These are phyloP conservation scores for Poeciliopsis prolifica DNA, from an alignment of 2,113 vertebrate genomes.

Conservation along the genomic window DNA sequence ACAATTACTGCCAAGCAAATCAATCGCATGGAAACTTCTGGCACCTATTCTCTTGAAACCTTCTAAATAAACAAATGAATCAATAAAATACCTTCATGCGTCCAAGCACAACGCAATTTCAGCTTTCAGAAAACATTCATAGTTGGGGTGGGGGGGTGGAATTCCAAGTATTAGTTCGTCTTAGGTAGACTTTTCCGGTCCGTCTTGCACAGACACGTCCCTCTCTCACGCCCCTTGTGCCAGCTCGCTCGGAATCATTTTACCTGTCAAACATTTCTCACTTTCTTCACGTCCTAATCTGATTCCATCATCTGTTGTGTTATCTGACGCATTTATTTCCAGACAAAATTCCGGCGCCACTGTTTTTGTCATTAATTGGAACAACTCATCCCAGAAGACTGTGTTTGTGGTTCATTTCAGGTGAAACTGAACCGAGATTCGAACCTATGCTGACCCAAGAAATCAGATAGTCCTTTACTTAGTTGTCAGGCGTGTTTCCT, in stretches of 20 bases:
- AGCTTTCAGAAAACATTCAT: neutral
- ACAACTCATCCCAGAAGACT: neutral
- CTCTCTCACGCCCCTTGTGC: neutral
- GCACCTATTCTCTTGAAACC: too few species aligned
- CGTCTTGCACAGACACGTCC: neutral
- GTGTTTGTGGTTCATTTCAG: neutral
- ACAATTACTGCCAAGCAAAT: neutral
- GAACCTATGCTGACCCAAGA: neutral
- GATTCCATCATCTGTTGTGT: neutral
- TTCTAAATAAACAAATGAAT: too few species aligned
- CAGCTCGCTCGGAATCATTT: neutral
- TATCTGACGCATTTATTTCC: neutral
- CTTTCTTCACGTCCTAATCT: neutral
- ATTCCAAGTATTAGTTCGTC: too few species aligned
- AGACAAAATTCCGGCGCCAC: neutral
- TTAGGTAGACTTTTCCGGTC: conserved; percentile 31
- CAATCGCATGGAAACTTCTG: neutral
- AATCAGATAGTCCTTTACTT: conserved; percentile 7
- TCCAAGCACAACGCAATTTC: too few species aligned
- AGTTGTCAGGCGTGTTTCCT: neutral
- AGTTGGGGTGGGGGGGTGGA: too few species aligned
- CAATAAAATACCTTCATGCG: too few species aligned
- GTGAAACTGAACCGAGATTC: neutral
- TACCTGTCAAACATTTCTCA: neutral
- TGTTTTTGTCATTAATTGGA: too few species aligned